Conservation (phyloP, 2,888 invertebrate species). For the Sipha maydis region DNA sequence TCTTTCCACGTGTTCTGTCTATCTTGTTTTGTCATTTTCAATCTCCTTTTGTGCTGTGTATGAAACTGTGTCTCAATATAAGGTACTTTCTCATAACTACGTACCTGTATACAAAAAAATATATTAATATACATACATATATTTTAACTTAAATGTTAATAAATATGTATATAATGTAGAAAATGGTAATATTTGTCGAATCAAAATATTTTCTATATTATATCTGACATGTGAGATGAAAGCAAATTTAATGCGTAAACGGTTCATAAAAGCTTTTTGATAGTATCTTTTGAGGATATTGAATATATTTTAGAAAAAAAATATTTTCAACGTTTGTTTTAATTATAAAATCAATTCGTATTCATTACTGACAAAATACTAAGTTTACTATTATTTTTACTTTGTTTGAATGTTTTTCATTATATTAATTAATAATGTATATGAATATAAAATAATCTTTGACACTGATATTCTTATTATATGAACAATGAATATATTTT, state of each 20-base stretch:
- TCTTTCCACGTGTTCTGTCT: no score
- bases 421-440: not conserved
- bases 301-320: not conserved
- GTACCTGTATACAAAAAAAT: no score
- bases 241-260: not conserved
- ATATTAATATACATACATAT: no score
- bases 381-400: not conserved
- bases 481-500: not conserved
- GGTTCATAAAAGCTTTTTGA: not conserved
- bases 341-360: not conserved
- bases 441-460: not conserved
- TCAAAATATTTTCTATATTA: not conserved
- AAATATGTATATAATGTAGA: not conserved
- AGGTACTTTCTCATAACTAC: no score
- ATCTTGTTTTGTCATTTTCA: no score
- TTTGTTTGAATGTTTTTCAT: not conserved
- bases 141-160: not conserved
- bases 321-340: not conserved
- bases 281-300: not conserved
- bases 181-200: not conserved
- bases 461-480: not conserved
- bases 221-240: not conserved
- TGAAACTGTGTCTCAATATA: no score
- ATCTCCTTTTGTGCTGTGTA: no score
- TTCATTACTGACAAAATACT: not conserved